phyloP scores from a whole-genome alignment of 2,888 invertebrate species.

The Doris montereyensis region DNA sequence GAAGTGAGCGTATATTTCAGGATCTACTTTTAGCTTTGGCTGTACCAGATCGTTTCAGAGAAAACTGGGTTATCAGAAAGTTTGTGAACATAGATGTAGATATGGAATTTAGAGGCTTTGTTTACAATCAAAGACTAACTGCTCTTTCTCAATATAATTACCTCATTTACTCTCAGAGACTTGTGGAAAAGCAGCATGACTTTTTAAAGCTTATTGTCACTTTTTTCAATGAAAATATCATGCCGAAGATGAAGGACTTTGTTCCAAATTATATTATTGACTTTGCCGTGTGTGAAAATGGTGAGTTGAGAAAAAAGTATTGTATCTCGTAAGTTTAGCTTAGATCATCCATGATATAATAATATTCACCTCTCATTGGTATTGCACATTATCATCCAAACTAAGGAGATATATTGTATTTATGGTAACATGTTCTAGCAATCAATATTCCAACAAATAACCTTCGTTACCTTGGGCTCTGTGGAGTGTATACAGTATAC shows the following conservation, averaged over 20 bases:
- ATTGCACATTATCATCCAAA: too few species aligned
- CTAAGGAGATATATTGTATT: too few species aligned
- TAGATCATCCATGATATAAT: too few species aligned
- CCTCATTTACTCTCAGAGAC: constrained; percentile 54
- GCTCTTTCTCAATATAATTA: constrained; percentile 65
- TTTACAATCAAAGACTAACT: constrained; percentile 49
- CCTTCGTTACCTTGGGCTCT: too few species aligned
- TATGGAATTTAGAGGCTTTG: constrained; percentile 66
- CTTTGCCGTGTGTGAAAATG: constrained; percentile 59
- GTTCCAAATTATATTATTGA: constrained; percentile 57
- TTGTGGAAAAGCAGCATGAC: constrained; percentile 46
- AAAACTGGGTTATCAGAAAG: constrained; percentile 60
- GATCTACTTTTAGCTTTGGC: constrained; percentile 60
- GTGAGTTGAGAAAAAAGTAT: constrained; percentile 39
- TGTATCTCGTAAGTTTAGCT: too few species aligned
- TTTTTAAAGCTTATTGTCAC: constrained; percentile 45
- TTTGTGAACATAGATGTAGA: constrained; percentile 63
- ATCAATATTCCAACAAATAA: too few species aligned
- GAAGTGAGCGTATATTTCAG: constrained; percentile 63
- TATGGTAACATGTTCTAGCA: too few species aligned
- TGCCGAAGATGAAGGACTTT: constrained; percentile 51
- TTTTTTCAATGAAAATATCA: constrained; percentile 50
- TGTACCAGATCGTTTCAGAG: constrained; percentile 52
- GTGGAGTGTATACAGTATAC: too few species aligned
- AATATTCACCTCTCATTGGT: too few species aligned